phyloP scores from a whole-genome alignment of 37 sponge, comb jelly and placozoan species.

The Crambe crambe region DNA sequence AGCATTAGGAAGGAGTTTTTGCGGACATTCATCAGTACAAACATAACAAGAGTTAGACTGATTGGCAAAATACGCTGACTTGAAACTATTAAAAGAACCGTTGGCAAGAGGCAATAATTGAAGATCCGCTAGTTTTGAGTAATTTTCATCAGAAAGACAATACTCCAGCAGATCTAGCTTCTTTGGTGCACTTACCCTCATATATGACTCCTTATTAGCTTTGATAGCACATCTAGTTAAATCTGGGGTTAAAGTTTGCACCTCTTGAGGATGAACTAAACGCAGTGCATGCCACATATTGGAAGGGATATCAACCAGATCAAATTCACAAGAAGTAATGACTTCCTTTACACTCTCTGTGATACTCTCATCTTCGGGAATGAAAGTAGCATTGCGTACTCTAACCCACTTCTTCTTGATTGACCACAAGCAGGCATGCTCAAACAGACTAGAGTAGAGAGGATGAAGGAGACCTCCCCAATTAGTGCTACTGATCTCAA shows the following conservation, averaged over 20 bases:
- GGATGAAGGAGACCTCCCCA: too few relatives aligned
- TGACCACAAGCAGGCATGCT: too few relatives aligned
- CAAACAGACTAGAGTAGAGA: too few relatives aligned
- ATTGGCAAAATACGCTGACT: background rate
- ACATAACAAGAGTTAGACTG: slow-evolving; percentile 1
- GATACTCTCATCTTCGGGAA: too few relatives aligned
- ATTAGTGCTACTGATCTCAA: too few relatives aligned
- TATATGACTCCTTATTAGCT: slow-evolving; percentile 26
- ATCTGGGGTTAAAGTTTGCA: too few relatives aligned
- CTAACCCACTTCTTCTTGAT: too few relatives aligned
- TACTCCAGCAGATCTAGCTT: slow-evolving; percentile 49
- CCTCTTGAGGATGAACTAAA: too few relatives aligned
- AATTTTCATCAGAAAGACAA: slow-evolving; percentile 43
- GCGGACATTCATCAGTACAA: slow-evolving; percentile 32
- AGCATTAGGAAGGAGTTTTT: slow-evolving; percentile 30
- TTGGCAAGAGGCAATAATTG: slow-evolving; percentile 55
- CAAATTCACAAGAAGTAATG: too few relatives aligned
- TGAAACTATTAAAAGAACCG: slow-evolving; percentile 31
- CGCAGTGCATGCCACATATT: slow-evolving; percentile 13
- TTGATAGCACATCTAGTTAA: too few relatives aligned
- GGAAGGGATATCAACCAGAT: background rate
- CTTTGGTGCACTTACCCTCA: background rate
- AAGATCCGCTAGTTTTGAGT: slow-evolving; percentile 26
- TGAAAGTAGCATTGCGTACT: background rate
- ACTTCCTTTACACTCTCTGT: too few relatives aligned